A percentile compares a stretch with the other conserved stretches of the same genome.
Evolutionary conservation across 2,113 vertebrate genomes (phyloP).

Genomic region (Climacteris rufus): DNA sequence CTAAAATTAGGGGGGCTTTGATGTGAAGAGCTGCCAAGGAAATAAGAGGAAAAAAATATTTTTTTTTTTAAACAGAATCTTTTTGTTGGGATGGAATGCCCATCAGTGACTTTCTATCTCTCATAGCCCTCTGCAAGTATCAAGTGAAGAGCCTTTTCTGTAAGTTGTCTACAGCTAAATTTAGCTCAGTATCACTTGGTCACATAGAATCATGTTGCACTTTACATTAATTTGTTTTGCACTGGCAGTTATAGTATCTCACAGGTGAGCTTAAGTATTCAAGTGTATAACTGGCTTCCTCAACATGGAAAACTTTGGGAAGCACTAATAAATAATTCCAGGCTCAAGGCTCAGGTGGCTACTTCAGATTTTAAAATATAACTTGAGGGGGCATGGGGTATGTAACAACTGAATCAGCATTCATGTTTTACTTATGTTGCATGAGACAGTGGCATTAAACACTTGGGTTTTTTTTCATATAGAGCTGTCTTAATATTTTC

Average conservation of each 20-base stretch:
- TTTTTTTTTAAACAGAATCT: background rate
- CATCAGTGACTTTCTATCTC: background rate
- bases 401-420: background rate
- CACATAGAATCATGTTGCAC: constrained; percentile 68
- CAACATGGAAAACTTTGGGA: constrained; percentile 61
- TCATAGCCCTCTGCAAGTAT: constrained; percentile 26
- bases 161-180: constrained; percentile 68
- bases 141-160: constrained; percentile 49
- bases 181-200: constrained; percentile 73
- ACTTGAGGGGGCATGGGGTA: background rate
- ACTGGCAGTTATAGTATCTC: constrained; percentile 60
- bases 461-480: constrained; percentile 1
- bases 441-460: background rate
- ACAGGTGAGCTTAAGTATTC: constrained; percentile 6
- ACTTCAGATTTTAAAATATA: constrained; percentile 15
- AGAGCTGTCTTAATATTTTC: background rate
- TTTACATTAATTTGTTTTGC: constrained; percentile 57
- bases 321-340: constrained; percentile 73
- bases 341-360: constrained; percentile 57
- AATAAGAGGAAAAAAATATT: background rate
- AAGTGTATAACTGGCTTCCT: constrained; percentile 55
- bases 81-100: background rate
- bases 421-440: background rate
- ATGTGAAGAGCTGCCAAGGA: background rate
- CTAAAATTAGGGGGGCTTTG: background rate